Evolutionary conservation across 2,797 vertebrate genomes (phyloP).

Genomic region (Sphaeramia orbicularis): DNA sequence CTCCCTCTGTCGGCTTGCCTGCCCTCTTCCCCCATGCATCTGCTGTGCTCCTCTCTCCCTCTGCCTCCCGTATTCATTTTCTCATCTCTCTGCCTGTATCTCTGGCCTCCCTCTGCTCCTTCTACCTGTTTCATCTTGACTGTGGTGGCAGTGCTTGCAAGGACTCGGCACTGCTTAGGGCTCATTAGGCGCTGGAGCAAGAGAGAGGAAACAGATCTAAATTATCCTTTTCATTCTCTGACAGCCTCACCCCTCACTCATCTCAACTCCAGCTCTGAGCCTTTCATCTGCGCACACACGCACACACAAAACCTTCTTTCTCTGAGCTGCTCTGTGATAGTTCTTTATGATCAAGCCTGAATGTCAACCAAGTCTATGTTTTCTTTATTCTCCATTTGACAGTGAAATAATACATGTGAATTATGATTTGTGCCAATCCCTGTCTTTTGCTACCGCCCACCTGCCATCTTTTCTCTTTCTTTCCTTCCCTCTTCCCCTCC

Average conservation of each 20-base stretch:
- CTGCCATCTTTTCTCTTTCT: conserved; percentile 53
- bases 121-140: conserved; percentile 81
- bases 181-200: conserved; percentile 78
- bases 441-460: conserved; percentile 41
- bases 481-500: conserved; percentile 32
- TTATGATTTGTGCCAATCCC: conserved; percentile 71
- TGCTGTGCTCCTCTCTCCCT: conserved; percentile 54
- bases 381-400: conserved; percentile 81
- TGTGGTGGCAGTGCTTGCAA: conserved; percentile 67
- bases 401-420: conserved; percentile 80
- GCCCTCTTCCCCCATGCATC: conserved; percentile 60
- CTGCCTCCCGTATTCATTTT: conserved; percentile 43
- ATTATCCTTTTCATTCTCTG: conserved; percentile 81
- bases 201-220: conserved; percentile 81
- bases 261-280: conserved; percentile 65
- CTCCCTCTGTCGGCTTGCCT: conserved; percentile 51
- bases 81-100: conserved; percentile 56
- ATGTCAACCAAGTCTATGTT: conserved; percentile 77
- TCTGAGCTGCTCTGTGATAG: conserved; percentile 64
- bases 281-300: conserved; percentile 69
- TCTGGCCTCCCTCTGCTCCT: conserved; percentile 31
- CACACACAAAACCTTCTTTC: conserved; percentile 34
- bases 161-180: conserved; percentile 79
- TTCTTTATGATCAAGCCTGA: conserved; percentile 77
- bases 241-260: conserved; percentile 76